Evolutionary conservation across 1,140 invertebrate genomes (phyloP), one percentile per base, ranked within the genome.

Genomic region (Nomia melanderi): DNA sequence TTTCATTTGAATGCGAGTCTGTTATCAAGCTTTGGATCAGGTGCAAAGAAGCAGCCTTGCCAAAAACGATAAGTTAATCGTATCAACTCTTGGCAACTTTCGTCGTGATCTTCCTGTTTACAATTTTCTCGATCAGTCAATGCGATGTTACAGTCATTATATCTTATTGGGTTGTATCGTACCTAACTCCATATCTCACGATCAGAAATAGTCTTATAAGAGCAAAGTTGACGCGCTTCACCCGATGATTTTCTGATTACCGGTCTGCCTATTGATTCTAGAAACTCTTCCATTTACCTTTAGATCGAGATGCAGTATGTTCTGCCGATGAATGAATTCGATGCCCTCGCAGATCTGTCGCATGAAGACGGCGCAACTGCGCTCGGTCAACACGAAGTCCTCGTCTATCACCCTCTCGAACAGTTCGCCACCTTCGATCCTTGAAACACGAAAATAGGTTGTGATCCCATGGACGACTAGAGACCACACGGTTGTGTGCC

Each of bases 331-430:
- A 88, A 99, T 98, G 88, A 98, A 99, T 82, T 97, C 96, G 71
- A 99, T 96, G 20, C 98, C 98, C 90, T 99, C 98, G 90, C 98
- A 99, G 82, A 99, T 99, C 93, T 99, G 98, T 36, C 98, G 93
- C 94, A 99, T 97, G 88, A 99, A 99, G 67, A 99, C 96, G 0
- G 97, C 96, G 90, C 98, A 99, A 3, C 97, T 97, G 73, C 97
- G 95, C 90, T 99, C 99, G 0, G 98, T 99, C 74, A 99, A 93
- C 14, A 99, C 94, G 88, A 99, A 99, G 90, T 99, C 98, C 88
- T 99, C 98, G 86, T 98, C 98, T 77, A 99, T 99, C 7, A 99
- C 98, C 75, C 98, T 94, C 91, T 99, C 99, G 90, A 99, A 99
- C 9, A 99, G 93, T 93, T 99, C 98, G 9, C 99, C 99, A 7